Conservation (phyloP, 2,797 vertebrate genomes). For the Dipus sagitta region DNA sequence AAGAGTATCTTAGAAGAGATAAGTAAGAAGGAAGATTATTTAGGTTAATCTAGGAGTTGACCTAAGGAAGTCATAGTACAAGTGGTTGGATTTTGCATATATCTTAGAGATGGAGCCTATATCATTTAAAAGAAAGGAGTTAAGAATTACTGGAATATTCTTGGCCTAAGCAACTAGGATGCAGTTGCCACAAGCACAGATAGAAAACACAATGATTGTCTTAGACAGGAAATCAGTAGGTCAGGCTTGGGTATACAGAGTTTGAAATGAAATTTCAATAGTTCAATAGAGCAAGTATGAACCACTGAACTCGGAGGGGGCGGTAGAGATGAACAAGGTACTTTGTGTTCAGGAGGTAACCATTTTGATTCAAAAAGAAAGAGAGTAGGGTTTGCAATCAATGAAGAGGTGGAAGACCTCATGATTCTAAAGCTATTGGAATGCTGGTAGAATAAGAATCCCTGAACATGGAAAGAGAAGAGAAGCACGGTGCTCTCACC, state of each 20-base stretch:
- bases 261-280: conserved; percentile 34
- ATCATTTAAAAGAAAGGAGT: conserved; percentile 18
- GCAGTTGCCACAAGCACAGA: conserved; percentile 20
- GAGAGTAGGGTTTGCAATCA: neutral
- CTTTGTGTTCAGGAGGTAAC: neutral
- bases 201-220: neutral
- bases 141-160: neutral
- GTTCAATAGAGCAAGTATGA: neutral
- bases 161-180: neutral
- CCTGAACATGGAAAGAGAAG: neutral
- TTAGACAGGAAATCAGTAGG: neutral
- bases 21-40: neutral
- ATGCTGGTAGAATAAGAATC: neutral
- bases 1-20: too few relatives aligned
- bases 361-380: neutral
- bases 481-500: neutral
- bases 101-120: neutral
- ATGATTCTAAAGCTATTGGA: neutral
- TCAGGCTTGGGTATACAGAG: neutral
- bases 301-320: neutral
- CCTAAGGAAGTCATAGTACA: neutral
- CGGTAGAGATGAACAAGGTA: neutral
- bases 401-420: neutral
- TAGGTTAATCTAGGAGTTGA: conserved; percentile 9
- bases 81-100: neutral